These are phyloP conservation scores for Amphilophus citrinellus DNA, from an alignment of 2,113 vertebrate species.

Conservation along the genomic window DNA sequence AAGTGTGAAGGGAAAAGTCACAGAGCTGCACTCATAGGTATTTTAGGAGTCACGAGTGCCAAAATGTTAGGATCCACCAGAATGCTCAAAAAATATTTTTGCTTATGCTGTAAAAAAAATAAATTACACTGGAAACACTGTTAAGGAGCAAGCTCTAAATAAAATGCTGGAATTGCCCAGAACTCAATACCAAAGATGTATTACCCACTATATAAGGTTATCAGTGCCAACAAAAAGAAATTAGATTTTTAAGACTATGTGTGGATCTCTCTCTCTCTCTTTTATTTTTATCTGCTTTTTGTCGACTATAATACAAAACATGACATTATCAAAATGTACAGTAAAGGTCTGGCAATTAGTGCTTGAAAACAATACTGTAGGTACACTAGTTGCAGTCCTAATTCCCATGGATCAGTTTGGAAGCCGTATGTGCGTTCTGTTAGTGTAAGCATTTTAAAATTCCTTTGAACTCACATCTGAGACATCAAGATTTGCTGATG, in stretches of 20 bases:
- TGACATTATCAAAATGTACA: not conserved
- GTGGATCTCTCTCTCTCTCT: not conserved
- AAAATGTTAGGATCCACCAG: conserved; percentile 34
- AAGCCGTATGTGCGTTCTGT: conserved; percentile 2
- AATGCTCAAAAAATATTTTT: conserved; percentile 18
- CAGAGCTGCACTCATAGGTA: conserved; percentile 42
- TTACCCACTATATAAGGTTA: not conserved
- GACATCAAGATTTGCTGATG: conserved; percentile 25
- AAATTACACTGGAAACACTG: conserved; percentile 15
- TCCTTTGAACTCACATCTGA: conserved; percentile 36
- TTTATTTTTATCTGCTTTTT: not conserved
- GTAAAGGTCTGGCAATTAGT: not conserved
- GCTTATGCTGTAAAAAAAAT: conserved; percentile 41
- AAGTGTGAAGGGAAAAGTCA: conserved; percentile 39
- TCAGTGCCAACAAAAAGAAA: not conserved
- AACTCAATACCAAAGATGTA: not conserved
- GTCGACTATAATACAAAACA: not conserved
- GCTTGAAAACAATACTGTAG: not conserved
- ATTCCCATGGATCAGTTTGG: conserved; percentile 24
- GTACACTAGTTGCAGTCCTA: conserved; percentile 2
- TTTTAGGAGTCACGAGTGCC: conserved; percentile 50
- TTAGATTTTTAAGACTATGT: not conserved
- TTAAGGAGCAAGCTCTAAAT: conserved; percentile 27
- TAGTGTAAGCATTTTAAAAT: conserved; percentile 26
- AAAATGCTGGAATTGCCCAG: not conserved